Percentiles rank a stretch among this genome's conserved stretches.
These are phyloP conservation scores for Aplidium turbinatum DNA, from an alignment of 23 tunicate genomes.

Conservation along the genomic window DNA sequence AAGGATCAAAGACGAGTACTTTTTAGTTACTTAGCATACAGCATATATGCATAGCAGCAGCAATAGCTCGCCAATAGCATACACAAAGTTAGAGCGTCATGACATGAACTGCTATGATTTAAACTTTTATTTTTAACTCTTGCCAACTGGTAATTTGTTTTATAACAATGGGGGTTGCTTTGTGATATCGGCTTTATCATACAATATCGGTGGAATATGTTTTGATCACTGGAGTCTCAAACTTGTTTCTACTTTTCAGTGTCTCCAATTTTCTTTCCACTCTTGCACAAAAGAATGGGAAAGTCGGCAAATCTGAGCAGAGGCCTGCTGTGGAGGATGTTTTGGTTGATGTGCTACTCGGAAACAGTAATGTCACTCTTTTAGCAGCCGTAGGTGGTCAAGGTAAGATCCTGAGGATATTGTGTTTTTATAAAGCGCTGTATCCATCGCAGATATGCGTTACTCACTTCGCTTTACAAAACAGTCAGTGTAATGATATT, in stretches of 20 bases:
- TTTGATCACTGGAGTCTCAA: neutral
- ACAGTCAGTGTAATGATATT: too few relatives aligned
- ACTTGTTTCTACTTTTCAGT: conserved; percentile 11
- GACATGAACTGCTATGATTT: too few relatives aligned
- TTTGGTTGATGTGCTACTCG: conserved; percentile 12
- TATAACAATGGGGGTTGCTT: neutral
- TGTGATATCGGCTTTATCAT: neutral
- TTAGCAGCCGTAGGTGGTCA: conserved; percentile 22
- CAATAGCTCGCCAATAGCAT: too few relatives aligned
- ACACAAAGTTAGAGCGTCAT: too few relatives aligned
- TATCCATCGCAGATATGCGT: too few relatives aligned
- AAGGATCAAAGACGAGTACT: too few relatives aligned
- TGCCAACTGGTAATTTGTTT: too few relatives aligned
- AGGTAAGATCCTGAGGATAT: conserved; percentile 22
- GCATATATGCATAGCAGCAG: too few relatives aligned
- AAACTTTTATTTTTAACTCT: too few relatives aligned
- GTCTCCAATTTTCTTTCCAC: neutral
- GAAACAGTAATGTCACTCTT: conserved; percentile 18
- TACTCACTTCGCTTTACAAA: too few relatives aligned
- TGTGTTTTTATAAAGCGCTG: too few relatives aligned
- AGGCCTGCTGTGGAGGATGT: neutral
- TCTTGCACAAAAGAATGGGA: conserved; percentile 19
- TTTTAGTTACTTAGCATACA: too few relatives aligned
- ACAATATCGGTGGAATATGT: neutral
- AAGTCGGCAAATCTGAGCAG: neutral